Evolutionary conservation across 2,888 invertebrate species (phyloP), one percentile per base, ranked within the genome.

Genomic region (Pachymerium ferrugineum): DNA sequence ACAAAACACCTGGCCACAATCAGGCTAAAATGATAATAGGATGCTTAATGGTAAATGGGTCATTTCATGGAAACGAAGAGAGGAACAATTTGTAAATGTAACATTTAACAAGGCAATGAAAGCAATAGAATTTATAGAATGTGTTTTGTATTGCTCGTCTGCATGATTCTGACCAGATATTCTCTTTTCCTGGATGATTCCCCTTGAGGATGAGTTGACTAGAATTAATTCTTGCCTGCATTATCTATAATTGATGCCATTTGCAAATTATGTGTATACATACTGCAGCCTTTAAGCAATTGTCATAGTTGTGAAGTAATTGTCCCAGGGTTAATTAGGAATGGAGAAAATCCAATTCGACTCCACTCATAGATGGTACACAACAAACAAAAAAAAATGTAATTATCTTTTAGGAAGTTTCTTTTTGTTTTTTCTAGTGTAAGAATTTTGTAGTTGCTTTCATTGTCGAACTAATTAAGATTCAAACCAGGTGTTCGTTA

Each of bases 21-120:
- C 28, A 62, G 25, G 28, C 62, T 62, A 28, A 3, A 62, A 62
- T 62, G 10, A 62, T 28, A 62, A 62, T 62, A 28, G 28, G 28
- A 62, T 62, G 62, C 25, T n/a, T 62, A 62, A 62, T 62, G 28
- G 62, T 12, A 62, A 62, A 62, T 28, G 62, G 62, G 22, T 28
- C 25, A 12, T 62, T 62, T 62, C 28, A 28, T 62, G 5, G 22
- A 62, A 62, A 62, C 28, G 62, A 62, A 28, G 62, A 28, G 47
- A 47, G 28, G 28, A 62, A 62, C 28, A 62, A 62, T 25, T 62
- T 62, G 28, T 62, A 25, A 62, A 62, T 62, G 62, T 62, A 28
- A 62, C 62, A 62, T 62, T 62, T 62, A 62, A 62, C 25, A 62
- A 62, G 62, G 62, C 62, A 62, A 62, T 62, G 28, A 62, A 62